These are phyloP conservation scores for Kryptopterus vitreolus DNA, from an alignment of 2,797 vertebrate species.

Conservation along the genomic window DNA sequence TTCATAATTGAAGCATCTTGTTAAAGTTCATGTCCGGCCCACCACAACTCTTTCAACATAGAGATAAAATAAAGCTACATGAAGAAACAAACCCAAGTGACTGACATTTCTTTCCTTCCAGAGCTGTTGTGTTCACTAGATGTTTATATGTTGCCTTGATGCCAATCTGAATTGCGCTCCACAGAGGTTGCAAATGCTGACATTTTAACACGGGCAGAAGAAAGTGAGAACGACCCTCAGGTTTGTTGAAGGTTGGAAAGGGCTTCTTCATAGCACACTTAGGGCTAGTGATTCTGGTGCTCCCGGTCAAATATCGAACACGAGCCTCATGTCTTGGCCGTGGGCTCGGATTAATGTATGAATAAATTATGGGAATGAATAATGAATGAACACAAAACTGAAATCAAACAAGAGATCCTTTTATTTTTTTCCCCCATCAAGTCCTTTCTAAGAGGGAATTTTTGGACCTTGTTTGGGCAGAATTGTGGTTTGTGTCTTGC, in stretches of 20 bases:
- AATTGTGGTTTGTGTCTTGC: slow-evolving; percentile 44
- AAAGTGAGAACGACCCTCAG: slow-evolving; percentile 31
- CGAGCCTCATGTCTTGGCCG: slow-evolving; percentile 16
- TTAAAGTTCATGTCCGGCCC: slow-evolving; percentile 15
- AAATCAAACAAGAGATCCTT: slow-evolving; percentile 23
- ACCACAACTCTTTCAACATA: slow-evolving; percentile 4
- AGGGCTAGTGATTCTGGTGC: slow-evolving; percentile 17
- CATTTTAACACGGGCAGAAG: slow-evolving; percentile 40
- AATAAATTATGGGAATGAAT: slow-evolving; percentile 41
- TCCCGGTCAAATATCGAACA: slow-evolving; percentile 37
- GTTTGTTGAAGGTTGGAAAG: slow-evolving; percentile 22
- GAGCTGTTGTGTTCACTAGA: slow-evolving; percentile 34
- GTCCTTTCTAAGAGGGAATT: slow-evolving; percentile 29
- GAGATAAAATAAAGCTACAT: background rate
- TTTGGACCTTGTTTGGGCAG: slow-evolving; percentile 37
- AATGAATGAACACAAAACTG: slow-evolving; percentile 27
- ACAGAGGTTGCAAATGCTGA: slow-evolving; percentile 31
- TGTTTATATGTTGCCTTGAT: slow-evolving; percentile 27
- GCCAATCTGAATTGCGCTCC: slow-evolving; percentile 26
- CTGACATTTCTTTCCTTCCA: slow-evolving; percentile 25
- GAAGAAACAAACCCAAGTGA: background rate
- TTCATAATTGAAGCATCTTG: background rate
- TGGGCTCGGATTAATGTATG: slow-evolving; percentile 31
- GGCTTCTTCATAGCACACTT: slow-evolving; percentile 21
- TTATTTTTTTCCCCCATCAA: slow-evolving; percentile 9